phyloP scores from a whole-genome alignment of 2,797 vertebrate genomes.

The Gallinago nigripennis region DNA sequence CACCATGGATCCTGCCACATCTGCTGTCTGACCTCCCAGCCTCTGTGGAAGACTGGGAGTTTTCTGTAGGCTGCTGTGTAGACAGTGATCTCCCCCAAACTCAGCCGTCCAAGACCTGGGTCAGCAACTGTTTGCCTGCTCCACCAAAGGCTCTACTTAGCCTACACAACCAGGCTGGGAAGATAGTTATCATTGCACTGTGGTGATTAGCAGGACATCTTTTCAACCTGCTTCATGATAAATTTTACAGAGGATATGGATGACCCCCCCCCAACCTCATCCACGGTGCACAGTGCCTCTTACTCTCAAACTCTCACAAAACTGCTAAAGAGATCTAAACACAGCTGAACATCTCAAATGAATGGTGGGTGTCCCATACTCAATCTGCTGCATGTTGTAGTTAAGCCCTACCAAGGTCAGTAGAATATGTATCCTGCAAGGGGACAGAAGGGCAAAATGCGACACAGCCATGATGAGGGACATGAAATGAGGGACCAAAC shows the following conservation, averaged over 20 bases:
- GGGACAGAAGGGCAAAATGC: background rate
- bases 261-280: background rate
- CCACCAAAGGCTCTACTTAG: background rate
- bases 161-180: background rate
- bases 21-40: background rate
- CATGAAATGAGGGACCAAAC: background rate
- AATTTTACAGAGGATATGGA: background rate
- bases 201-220: background rate
- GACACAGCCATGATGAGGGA: background rate
- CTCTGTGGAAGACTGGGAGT: background rate
- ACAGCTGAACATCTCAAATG: background rate
- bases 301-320: background rate
- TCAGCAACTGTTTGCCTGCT: background rate
- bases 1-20: background rate
- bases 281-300: background rate
- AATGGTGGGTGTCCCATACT: background rate
- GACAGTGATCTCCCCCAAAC: background rate
- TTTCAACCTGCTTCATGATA: background rate
- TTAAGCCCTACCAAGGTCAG: background rate
- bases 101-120: background rate
- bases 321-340: background rate
- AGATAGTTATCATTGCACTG: background rate
- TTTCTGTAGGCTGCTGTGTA: background rate
- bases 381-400: background rate
- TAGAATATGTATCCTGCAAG: background rate